Evolutionary conservation across 2,888 invertebrate species (phyloP).

Genomic region (Cetonia aurata): DNA sequence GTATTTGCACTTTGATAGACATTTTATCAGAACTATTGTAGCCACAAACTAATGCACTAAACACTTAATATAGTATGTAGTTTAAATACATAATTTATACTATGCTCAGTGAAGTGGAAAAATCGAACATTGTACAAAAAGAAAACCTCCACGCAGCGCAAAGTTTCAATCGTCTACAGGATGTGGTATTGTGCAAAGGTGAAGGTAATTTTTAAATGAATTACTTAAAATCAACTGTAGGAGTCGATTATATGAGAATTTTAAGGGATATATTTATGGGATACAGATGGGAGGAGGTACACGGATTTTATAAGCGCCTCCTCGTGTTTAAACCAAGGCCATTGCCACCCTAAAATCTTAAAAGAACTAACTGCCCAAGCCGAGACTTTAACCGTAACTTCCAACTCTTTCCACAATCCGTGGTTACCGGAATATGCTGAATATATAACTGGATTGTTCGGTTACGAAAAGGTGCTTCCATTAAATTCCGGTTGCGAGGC

Average conservation of each 20-base stretch:
- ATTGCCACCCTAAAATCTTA: conserved; percentile 90
- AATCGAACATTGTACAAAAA: conserved; percentile 3
- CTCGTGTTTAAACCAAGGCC: conserved; percentile 96
- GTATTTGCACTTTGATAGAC: not conserved
- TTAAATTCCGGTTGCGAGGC: conserved; percentile 98
- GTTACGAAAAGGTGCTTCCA: conserved; percentile 90
- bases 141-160: conserved; percentile 8
- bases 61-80: not conserved
- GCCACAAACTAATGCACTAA: not conserved
- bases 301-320: conserved; percentile 95
- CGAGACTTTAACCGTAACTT: conserved; percentile 83
- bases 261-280: conserved; percentile 91
- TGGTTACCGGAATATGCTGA: conserved; percentile 89
- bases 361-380: conserved; percentile 83
- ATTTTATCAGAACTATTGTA: not conserved
- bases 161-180: conserved; percentile 14
- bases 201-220: conserved; percentile 3
- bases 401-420: conserved; percentile 93
- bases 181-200: conserved; percentile 9
- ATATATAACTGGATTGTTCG: conserved; percentile 85
- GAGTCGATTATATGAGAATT: not conserved
- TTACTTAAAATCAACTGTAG: not conserved
- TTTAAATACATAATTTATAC: not conserved
- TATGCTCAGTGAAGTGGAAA: not conserved
- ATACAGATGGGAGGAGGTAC: conserved; percentile 91